These are phyloP conservation scores for Agrypnus murinus DNA, from an alignment of 2,888 invertebrate species.

Conservation along the genomic window DNA sequence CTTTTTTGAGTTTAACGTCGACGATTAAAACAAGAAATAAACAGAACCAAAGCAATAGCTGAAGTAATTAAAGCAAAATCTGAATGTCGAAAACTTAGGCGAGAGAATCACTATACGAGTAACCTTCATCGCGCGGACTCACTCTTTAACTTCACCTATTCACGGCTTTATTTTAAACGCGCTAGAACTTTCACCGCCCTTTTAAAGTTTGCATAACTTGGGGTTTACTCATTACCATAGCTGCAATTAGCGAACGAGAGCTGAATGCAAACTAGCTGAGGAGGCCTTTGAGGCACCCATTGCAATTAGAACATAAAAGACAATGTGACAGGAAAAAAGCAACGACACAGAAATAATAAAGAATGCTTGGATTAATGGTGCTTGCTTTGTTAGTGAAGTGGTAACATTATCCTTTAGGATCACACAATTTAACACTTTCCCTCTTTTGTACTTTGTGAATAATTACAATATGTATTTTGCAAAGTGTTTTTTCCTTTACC, in stretches of 20 bases:
- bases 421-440: slow-evolving; percentile 57
- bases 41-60: not conserved
- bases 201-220: slow-evolving; percentile 68
- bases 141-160: slow-evolving; percentile 53
- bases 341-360: slow-evolving; percentile 68
- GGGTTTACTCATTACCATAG: slow-evolving; percentile 65
- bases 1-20: too few species aligned
- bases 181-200: slow-evolving; percentile 63
- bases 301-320: slow-evolving; percentile 68
- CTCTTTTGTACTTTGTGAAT: slow-evolving; percentile 43
- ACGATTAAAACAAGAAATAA: slow-evolving; percentile 19
- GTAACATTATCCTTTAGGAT: slow-evolving; percentile 55
- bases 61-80: slow-evolving; percentile 28
- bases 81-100: slow-evolving; percentile 22
- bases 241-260: slow-evolving; percentile 66
- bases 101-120: slow-evolving; percentile 39
- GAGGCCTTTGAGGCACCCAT: slow-evolving; percentile 61
- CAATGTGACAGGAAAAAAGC: slow-evolving; percentile 67
- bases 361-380: slow-evolving; percentile 68
- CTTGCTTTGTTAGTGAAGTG: slow-evolving; percentile 65
- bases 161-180: slow-evolving; percentile 62
- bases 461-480: slow-evolving; percentile 40
- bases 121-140: slow-evolving; percentile 45
- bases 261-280: slow-evolving; percentile 67
- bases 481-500: slow-evolving; percentile 12